phyloP scores from a whole-genome alignment of 92 coral and sea anemone genomes.

The Palythoa grandiflora region DNA sequence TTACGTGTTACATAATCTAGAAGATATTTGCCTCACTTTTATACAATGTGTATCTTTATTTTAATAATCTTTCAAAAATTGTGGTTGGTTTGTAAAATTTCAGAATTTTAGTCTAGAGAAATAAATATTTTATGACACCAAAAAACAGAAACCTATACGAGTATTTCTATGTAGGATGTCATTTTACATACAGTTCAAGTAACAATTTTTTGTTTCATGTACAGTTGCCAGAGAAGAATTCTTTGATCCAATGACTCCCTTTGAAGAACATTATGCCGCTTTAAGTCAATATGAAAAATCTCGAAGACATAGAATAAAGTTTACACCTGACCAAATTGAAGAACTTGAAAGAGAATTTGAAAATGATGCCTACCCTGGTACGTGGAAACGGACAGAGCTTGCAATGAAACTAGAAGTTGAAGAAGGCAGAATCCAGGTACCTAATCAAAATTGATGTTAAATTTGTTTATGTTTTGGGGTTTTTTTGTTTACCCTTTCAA shows the following conservation, averaged over 20 bases:
- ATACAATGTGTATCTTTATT: too few species aligned
- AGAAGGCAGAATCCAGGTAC: conserved; percentile 31
- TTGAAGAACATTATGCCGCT: conserved; percentile 42
- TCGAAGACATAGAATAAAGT: not conserved
- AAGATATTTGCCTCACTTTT: too few species aligned
- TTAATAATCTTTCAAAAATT: too few species aligned
- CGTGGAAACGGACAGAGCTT: conserved; percentile 23
- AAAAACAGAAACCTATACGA: not conserved
- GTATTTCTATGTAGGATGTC: too few species aligned
- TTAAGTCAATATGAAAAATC: not conserved
- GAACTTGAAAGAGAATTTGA: conserved; percentile 40
- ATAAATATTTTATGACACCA: not conserved
- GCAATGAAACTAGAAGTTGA: conserved; percentile 32
- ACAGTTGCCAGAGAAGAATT: conserved; percentile 9
- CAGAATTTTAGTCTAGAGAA: too few species aligned
- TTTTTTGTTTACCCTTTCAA: not conserved
- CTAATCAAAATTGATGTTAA: not conserved
- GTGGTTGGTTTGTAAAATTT: too few species aligned
- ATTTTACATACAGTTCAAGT: not conserved
- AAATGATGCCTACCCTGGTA: conserved; percentile 10
- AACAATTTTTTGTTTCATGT: not conserved
- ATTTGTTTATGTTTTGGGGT: not conserved
- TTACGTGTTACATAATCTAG: too few species aligned
- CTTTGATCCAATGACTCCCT: not conserved
- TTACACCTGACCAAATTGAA: conserved; percentile 16